phyloP scores from a whole-genome alignment of 2,113 vertebrate species.

The Chunga burmeisteri region DNA sequence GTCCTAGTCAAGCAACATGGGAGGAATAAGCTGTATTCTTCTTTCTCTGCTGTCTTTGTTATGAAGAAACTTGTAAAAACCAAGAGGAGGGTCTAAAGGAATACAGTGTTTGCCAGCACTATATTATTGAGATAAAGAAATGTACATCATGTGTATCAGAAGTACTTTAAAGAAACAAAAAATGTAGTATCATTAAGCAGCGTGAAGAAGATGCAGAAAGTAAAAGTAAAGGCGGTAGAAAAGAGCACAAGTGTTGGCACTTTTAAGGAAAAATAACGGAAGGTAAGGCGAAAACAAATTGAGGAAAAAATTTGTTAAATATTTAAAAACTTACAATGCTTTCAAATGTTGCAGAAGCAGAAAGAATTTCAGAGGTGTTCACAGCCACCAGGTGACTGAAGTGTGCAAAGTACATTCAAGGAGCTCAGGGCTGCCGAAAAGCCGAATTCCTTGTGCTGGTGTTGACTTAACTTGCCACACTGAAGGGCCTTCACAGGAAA shows the following conservation, averaged over 20 bases:
- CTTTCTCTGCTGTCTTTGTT: not conserved
- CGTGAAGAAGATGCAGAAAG: not conserved
- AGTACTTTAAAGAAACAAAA: not conserved
- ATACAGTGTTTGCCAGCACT: not conserved
- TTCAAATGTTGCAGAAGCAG: not conserved
- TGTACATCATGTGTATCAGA: not conserved
- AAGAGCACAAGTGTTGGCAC: not conserved
- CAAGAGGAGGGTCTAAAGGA: not conserved
- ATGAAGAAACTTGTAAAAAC: not conserved
- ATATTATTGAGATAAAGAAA: not conserved
- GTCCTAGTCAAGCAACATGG: not conserved
- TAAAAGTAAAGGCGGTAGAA: not conserved
- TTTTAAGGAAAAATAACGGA: not conserved
- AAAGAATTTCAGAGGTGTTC: not conserved
- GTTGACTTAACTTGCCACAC: rapidly evolving
- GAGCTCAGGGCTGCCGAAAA: not conserved
- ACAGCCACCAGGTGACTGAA: not conserved
- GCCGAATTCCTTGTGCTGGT: not conserved
- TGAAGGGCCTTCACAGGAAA: not conserved
- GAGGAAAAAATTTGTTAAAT: not conserved
- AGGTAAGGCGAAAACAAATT: not conserved
- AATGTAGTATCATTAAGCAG: not conserved
- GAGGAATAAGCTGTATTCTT: not conserved
- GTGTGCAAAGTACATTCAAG: not conserved
- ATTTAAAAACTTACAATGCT: not conserved